Conservation (phyloP, 2,888 invertebrate species). For the Lordiphosa andalusiaca region DNA sequence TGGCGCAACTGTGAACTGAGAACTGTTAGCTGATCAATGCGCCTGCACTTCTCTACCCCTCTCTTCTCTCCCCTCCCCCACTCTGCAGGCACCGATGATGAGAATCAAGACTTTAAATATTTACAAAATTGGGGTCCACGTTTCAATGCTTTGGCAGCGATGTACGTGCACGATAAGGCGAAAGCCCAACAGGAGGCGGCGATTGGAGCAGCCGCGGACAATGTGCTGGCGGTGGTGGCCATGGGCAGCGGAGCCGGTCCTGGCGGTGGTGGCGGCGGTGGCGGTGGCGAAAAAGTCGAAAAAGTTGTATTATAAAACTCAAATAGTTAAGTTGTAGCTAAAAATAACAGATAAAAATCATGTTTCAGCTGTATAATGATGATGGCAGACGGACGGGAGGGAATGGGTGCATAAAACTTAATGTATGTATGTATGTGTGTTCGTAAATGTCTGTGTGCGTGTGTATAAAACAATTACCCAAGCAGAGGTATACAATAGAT, state of each 20-base stretch:
- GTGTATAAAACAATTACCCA: no score
- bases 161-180: slow-evolving; percentile 85
- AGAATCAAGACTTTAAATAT: slow-evolving; percentile 97
- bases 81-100: slow-evolving; percentile 95
- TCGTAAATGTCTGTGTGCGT: no score
- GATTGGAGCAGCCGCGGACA: slow-evolving; percentile 30
- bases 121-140: slow-evolving; percentile 98
- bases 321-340: slow-evolving; percentile 70
- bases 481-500: no score
- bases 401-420: not conserved
- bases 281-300: slow-evolving; percentile 39
- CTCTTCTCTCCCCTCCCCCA: slow-evolving; percentile 18
- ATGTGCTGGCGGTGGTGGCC: slow-evolving; percentile 51
- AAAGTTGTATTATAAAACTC: slow-evolving; percentile 70
- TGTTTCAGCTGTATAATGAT: slow-evolving; percentile 63
- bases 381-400: slow-evolving; percentile 11
- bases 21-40: not conserved
- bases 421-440: no score
- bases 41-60: slow-evolving; percentile 7
- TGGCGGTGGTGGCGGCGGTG: slow-evolving; percentile 55
- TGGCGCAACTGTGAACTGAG: not conserved
- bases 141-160: slow-evolving; percentile 96
- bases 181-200: slow-evolving; percentile 53
- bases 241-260: slow-evolving; percentile 67
- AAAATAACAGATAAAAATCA: slow-evolving; percentile 38